Evolutionary conservation across 92 coral and sea anemone genomes (phyloP).

Genomic region (Paragorgia papillata): DNA sequence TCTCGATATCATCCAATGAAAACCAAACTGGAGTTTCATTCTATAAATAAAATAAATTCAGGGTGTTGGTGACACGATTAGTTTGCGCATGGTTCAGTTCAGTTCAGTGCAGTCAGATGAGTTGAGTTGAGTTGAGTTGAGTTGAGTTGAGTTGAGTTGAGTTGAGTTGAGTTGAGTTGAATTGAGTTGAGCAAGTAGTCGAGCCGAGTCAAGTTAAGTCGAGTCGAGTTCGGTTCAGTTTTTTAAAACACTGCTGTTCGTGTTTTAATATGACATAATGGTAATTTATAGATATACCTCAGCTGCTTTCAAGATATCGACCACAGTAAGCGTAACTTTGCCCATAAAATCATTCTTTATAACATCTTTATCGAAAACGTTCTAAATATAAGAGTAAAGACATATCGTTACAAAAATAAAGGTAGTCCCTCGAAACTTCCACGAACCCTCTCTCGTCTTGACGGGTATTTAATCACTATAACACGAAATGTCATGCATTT

Average conservation of each 20-base stretch:
- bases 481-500: no score
- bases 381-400: slow-evolving; percentile 46
- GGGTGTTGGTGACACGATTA: neutral
- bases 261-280: no score
- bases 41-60: neutral
- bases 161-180: no score
- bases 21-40: slow-evolving; percentile 78
- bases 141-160: no score
- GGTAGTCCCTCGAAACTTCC: neutral
- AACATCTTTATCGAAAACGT: slow-evolving; percentile 90
- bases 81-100: neutral
- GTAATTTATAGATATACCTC: slow-evolving; percentile 63
- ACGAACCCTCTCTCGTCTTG: no score
- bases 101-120: no score
- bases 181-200: no score
- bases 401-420: neutral
- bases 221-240: no score
- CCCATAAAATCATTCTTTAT: slow-evolving; percentile 97
- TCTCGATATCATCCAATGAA: slow-evolving; percentile 74
- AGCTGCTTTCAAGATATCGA: slow-evolving; percentile 65
- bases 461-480: no score
- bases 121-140: no score
- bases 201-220: no score
- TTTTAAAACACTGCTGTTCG: no score
- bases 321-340: slow-evolving; percentile 64